Conservation (phyloP, 2,888 invertebrate species). For the Smittia sp. region DNA sequence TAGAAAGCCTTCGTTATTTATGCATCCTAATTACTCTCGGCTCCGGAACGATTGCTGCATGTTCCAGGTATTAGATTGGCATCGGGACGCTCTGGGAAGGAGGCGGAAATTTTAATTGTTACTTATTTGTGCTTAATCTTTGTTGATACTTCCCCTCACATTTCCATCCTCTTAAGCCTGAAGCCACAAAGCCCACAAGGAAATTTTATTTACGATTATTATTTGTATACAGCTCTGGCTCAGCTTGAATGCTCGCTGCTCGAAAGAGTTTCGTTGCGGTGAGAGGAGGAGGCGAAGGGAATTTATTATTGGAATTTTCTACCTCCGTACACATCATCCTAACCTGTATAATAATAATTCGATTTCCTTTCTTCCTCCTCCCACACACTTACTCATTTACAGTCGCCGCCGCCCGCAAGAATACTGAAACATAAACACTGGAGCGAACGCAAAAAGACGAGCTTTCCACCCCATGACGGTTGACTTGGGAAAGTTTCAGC, state of each 20-base stretch:
- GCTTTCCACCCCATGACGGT: background rate
- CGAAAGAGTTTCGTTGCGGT: slow-evolving; percentile 12
- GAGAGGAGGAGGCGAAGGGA: slow-evolving; percentile 1
- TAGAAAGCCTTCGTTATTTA: slow-evolving; percentile 30
- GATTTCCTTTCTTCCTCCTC: slow-evolving; percentile 1
- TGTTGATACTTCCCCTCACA: slow-evolving; percentile 22
- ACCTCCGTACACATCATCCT: slow-evolving; percentile 9
- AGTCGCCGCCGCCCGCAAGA: background rate
- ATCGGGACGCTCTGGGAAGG: background rate
- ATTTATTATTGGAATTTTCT: slow-evolving; percentile 37
- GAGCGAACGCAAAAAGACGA: background rate
- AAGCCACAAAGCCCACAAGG: slow-evolving; percentile 37
- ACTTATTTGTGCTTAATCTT: slow-evolving; percentile 40
- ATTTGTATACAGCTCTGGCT: slow-evolving; percentile 21
- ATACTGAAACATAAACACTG: background rate
- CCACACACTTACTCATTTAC: background rate
- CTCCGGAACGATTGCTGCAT: background rate
- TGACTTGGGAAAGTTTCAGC: slow-evolving; percentile 10
- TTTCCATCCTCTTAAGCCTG: slow-evolving; percentile 21
- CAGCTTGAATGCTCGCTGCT: slow-evolving; percentile 1
- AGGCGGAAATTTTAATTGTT: slow-evolving; percentile 39
- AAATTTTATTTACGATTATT: slow-evolving; percentile 40
- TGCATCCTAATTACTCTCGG: slow-evolving; percentile 38
- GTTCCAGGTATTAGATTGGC: slow-evolving; percentile 8
- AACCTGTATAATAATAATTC: slow-evolving; percentile 16